These are phyloP conservation scores for Silurus glanis DNA, from an alignment of 2,113 vertebrate species.

Conservation along the genomic window DNA sequence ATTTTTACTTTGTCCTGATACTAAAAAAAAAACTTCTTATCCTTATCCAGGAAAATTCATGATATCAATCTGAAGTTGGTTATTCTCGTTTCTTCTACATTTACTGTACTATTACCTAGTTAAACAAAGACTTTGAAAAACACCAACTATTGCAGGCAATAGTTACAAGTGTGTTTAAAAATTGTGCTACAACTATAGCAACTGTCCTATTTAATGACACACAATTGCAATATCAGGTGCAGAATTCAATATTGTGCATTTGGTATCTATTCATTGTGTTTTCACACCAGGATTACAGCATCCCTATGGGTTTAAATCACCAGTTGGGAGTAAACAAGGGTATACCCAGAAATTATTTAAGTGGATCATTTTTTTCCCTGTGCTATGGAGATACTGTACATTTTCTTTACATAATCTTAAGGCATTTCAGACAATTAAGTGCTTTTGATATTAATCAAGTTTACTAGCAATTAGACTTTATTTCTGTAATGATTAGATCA, in stretches of 20 bases:
- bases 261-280: conserved; percentile 35
- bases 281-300: conserved; percentile 21
- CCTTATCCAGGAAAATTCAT: not conserved
- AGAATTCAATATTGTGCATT: conserved; percentile 24
- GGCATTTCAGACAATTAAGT: not conserved
- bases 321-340: conserved; percentile 2
- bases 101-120: not conserved
- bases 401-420: not conserved
- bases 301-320: conserved; percentile 1
- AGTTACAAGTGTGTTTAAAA: not conserved
- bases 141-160: not conserved
- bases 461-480: not conserved
- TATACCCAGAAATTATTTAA: conserved; percentile 2
- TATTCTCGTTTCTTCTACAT: not conserved
- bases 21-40: too few species aligned
- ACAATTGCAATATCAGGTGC: conserved; percentile 25
- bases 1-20: too few species aligned
- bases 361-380: conserved; percentile 14
- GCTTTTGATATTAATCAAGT: not conserved
- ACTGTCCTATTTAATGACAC: conserved; percentile 4
- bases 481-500: not conserved
- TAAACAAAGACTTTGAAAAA: not conserved
- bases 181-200: not conserved
- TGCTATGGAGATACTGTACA: not conserved
- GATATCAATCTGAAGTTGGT: not conserved